Conservation (phyloP, 2,797 vertebrate species). For the Mormyrus proboscirostris region DNA sequence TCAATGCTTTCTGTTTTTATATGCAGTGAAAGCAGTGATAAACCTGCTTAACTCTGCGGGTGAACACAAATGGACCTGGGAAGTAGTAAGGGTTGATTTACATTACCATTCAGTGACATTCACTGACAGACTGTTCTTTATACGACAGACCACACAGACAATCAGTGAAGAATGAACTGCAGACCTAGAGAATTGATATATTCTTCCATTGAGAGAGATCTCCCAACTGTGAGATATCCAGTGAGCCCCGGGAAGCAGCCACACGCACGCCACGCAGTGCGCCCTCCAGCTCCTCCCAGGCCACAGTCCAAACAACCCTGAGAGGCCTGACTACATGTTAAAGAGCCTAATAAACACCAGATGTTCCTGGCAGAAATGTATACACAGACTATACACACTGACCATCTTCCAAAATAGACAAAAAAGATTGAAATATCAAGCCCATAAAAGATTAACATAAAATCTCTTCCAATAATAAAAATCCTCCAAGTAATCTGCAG, state of each 20-base stretch:
- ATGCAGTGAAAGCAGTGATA: not conserved
- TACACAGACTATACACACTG: conserved; percentile 57
- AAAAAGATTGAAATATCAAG: conserved; percentile 21
- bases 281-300: conserved; percentile 48
- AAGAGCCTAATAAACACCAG: conserved; percentile 69
- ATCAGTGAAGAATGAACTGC: not conserved
- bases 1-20: not conserved
- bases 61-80: not conserved
- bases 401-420: conserved; percentile 55
- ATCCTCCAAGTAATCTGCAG: not conserved
- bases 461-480: conserved; percentile 11
- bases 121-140: conserved; percentile 7
- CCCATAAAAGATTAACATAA: conserved; percentile 14
- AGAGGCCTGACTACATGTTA: conserved; percentile 54
- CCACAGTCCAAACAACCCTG: conserved; percentile 58
- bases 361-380: conserved; percentile 64
- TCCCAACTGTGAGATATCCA: conserved; percentile 9
- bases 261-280: conserved; percentile 44
- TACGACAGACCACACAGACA: not conserved
- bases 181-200: conserved; percentile 1
- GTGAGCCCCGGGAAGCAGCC: conserved; percentile 28
- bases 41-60: not conserved
- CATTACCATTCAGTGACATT: not conserved
- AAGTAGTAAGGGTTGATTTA: not conserved
- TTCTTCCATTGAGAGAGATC: conserved; percentile 1